These are phyloP conservation scores for Molorchus minor DNA, from an alignment of 2,888 invertebrate species.

Conservation along the genomic window DNA sequence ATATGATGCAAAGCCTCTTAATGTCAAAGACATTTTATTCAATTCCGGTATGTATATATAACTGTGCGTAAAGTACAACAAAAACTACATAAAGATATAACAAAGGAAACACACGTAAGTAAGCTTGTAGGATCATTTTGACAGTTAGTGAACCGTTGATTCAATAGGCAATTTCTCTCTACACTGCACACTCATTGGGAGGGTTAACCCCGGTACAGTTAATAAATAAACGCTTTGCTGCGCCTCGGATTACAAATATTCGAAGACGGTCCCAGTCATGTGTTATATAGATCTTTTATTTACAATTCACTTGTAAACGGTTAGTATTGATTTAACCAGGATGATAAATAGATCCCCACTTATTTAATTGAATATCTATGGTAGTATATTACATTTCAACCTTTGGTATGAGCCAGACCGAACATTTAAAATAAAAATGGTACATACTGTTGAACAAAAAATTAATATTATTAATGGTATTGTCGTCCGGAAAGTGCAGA, in stretches of 20 bases:
- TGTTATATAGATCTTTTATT: constrained; percentile 43
- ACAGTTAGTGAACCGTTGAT: constrained; percentile 59
- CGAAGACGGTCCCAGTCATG: constrained; percentile 41
- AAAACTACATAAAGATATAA: constrained; percentile 37
- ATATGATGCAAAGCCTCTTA: too few relatives aligned
- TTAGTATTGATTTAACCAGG: constrained; percentile 37
- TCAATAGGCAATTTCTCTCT: constrained; percentile 59
- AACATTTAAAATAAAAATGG: too few relatives aligned
- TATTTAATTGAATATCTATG: constrained; percentile 8
- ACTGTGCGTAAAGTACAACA: constrained; percentile 32
- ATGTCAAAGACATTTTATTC: constrained; percentile 28
- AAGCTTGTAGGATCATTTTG: constrained; percentile 52
- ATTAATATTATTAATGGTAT: too few relatives aligned
- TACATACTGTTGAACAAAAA: too few relatives aligned
- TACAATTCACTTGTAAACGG: constrained; percentile 38
- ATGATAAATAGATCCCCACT: constrained; percentile 12
- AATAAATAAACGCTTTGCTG: constrained; percentile 51
- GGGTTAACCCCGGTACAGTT: constrained; percentile 44
- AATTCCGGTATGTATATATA: constrained; percentile 31
- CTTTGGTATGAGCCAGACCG: too few relatives aligned
- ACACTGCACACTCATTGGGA: constrained; percentile 55
- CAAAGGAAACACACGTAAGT: constrained; percentile 43
- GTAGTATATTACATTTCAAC: too few relatives aligned
- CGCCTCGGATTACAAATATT: constrained; percentile 47
- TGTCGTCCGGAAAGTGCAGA: too few relatives aligned